These are phyloP conservation scores for Drosophila sp. DNA, from an alignment of 1,140 invertebrate species.

Conservation along the genomic window DNA sequence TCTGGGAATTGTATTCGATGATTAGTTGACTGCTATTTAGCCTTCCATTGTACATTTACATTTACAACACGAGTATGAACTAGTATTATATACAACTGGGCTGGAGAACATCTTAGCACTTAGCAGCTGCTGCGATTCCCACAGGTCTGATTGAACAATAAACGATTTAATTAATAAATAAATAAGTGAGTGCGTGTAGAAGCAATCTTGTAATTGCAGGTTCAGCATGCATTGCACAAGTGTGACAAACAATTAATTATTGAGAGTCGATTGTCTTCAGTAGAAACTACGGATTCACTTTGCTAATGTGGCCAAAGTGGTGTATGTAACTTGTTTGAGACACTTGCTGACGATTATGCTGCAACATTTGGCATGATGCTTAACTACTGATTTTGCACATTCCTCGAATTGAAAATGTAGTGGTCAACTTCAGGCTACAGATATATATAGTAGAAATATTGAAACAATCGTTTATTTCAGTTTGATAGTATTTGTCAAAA, in stretches of 20 bases:
- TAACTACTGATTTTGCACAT: no score
- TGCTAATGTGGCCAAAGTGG: slow-evolving; percentile 38
- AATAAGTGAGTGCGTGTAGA: slow-evolving; percentile 59
- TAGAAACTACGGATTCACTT: slow-evolving; percentile 1
- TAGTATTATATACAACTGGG: not conserved
- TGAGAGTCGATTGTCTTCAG: slow-evolving; percentile 39
- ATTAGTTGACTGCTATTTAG: not conserved
- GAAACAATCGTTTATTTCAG: no score
- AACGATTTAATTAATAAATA: slow-evolving; percentile 82
- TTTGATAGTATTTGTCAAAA: no score
- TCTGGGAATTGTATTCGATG: slow-evolving; percentile 39
- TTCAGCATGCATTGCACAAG: slow-evolving; percentile 61
- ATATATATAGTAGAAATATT: no score
- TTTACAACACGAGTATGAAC: not conserved
- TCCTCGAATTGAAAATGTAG: no score
- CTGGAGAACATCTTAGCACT: slow-evolving; percentile 25
- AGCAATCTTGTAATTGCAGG: slow-evolving; percentile 55
- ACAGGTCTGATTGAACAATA: slow-evolving; percentile 74
- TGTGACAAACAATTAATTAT: slow-evolving; percentile 80
- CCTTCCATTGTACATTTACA: no score
- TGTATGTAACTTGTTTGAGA: slow-evolving; percentile 64
- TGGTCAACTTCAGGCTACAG: no score
- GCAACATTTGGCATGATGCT: slow-evolving; percentile 20
- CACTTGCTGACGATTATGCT: slow-evolving; percentile 46
- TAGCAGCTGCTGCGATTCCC: slow-evolving; percentile 55